Conservation (phyloP, 2,888 invertebrate genomes). For the Helicoverpa assulta region DNA sequence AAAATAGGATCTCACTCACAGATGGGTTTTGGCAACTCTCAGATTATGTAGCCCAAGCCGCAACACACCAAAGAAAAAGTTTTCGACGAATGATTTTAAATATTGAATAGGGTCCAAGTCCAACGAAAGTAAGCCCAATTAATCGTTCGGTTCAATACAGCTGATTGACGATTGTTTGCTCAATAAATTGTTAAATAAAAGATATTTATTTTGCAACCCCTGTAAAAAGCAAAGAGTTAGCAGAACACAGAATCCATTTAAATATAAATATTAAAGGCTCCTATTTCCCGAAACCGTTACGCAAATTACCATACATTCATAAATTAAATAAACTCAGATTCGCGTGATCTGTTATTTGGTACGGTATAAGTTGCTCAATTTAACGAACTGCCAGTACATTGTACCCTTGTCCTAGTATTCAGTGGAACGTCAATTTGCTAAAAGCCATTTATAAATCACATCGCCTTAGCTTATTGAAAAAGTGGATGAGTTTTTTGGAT, state of each 20-base stretch:
- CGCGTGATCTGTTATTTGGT: background rate
- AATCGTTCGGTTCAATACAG: constrained; percentile 27
- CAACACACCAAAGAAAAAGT: constrained; percentile 29
- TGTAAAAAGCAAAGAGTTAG: constrained; percentile 22
- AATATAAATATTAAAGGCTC: constrained; percentile 24
- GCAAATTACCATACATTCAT: background rate
- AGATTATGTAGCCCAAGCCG: constrained; percentile 36
- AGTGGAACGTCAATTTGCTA: constrained; percentile 48
- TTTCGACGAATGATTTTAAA: constrained; percentile 37
- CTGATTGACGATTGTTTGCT: constrained; percentile 28
- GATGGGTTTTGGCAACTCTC: constrained; percentile 53
- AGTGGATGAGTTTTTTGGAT: constrained; percentile 67
- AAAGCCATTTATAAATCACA: constrained; percentile 68
- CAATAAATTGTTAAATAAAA: constrained; percentile 35
- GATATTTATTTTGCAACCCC: constrained; percentile 40
- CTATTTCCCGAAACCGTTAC: constrained; percentile 14
- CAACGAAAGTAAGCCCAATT: constrained; percentile 41
- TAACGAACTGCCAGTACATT: background rate
- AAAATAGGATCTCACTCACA: constrained; percentile 56
- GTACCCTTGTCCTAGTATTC: background rate
- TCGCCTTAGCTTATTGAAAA: constrained; percentile 72
- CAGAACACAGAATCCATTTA: constrained; percentile 40
- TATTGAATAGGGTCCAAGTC: constrained; percentile 24
- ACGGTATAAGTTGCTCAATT: constrained; percentile 3
- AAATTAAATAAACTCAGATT: background rate